These are phyloP conservation scores for Drosophila robusta DNA, from an alignment of 2,888 invertebrate genomes.

Conservation along the genomic window DNA sequence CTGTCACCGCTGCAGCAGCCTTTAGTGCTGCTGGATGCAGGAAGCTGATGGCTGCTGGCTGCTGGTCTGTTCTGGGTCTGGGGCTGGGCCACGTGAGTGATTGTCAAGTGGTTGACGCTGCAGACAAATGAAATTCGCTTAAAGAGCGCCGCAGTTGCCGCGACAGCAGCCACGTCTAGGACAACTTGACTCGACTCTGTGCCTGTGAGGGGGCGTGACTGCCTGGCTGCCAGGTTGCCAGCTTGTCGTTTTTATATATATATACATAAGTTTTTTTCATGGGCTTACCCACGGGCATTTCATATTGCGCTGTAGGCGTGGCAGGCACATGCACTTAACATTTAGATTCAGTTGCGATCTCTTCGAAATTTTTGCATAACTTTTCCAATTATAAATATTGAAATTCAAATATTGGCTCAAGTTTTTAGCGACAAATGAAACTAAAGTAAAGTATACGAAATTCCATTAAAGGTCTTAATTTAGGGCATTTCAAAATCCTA, in stretches of 20 bases:
- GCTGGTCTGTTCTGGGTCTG: slow-evolving; percentile 19
- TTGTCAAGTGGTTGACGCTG: slow-evolving; percentile 82
- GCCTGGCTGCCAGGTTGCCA: slow-evolving; percentile 22
- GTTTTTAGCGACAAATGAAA: no score
- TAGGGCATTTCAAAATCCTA: no score
- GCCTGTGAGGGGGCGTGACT: slow-evolving; percentile 68
- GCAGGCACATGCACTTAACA: slow-evolving; percentile 22
- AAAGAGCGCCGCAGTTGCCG: slow-evolving; percentile 74
- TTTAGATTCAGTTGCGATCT: not conserved
- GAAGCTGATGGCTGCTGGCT: slow-evolving; percentile 42
- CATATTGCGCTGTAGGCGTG: slow-evolving; percentile 26
- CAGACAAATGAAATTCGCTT: slow-evolving; percentile 81
- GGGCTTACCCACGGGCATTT: slow-evolving; percentile 31
- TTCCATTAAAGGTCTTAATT: no score
- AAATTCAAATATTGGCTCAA: no score
- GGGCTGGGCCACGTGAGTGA: slow-evolving; percentile 74
- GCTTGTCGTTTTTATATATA: slow-evolving; percentile 1
- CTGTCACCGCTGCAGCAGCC: slow-evolving; percentile 18
- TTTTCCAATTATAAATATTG: not conserved
- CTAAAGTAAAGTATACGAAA: no score
- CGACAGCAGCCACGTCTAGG: slow-evolving; percentile 58
- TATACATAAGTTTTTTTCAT: slow-evolving; percentile 30
- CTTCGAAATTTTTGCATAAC: not conserved
- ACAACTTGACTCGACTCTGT: slow-evolving; percentile 67
- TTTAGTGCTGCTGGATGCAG: slow-evolving; percentile 40